Conservation (phyloP, 2,113 vertebrate genomes). For the Vombatus ursinus region DNA sequence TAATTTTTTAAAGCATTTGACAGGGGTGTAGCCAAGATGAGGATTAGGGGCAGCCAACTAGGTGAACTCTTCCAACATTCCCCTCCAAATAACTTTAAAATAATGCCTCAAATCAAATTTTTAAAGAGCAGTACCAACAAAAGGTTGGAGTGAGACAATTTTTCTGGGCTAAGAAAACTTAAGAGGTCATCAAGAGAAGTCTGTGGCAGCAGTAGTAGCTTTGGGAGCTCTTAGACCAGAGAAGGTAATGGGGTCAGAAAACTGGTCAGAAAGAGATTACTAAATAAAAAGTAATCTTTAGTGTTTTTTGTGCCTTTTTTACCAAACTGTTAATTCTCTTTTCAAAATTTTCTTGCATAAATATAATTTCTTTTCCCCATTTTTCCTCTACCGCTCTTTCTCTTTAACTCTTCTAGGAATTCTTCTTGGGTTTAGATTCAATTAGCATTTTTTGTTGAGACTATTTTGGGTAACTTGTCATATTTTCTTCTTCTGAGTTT, state of each 20-base stretch:
- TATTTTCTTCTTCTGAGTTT: too few species aligned
- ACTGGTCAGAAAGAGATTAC: not conserved
- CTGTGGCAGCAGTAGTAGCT: not conserved
- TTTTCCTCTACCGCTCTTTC: too few species aligned
- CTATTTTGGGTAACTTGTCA: too few species aligned
- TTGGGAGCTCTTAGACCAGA: not conserved
- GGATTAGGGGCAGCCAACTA: not conserved
- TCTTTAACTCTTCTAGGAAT: too few species aligned
- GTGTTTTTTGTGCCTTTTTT: too few species aligned
- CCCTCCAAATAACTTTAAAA: not conserved
- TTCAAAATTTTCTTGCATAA: too few species aligned
- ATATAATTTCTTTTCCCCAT: too few species aligned
- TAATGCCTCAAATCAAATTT: not conserved
- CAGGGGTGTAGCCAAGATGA: not conserved
- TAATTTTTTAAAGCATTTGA: too few species aligned
- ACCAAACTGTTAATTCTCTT: too few species aligned
- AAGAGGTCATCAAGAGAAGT: not conserved
- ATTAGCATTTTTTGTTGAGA: too few species aligned
- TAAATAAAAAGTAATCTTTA: too few species aligned
- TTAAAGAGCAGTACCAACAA: not conserved
- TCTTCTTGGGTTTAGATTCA: too few species aligned
- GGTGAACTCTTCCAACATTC: not conserved
- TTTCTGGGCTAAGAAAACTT: not conserved
- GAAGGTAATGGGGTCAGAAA: not conserved
- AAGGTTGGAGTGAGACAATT: not conserved